Conservation (phyloP, 1,140 invertebrate genomes). For the Drosophila arawakana region DNA sequence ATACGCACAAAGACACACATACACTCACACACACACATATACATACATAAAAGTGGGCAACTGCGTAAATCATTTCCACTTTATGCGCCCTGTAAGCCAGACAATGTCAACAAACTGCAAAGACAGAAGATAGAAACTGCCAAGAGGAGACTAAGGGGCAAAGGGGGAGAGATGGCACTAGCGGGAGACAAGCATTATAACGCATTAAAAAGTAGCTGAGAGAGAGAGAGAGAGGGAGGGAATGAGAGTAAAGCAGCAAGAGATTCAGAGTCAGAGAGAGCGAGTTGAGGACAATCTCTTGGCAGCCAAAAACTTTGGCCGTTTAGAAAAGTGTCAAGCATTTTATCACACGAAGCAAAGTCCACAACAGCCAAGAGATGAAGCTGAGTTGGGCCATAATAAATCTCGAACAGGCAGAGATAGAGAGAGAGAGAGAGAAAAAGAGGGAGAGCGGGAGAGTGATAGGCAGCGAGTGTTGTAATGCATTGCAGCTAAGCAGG, state of each 20-base stretch:
- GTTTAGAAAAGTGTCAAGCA: slow-evolving; percentile 83
- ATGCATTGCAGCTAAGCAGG: slow-evolving; percentile 69
- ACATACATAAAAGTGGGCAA: slow-evolving; percentile 48
- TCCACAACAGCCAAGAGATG: slow-evolving; percentile 49
- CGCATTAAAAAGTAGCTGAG: slow-evolving; percentile 69
- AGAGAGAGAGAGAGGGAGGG: slow-evolving; percentile 6
- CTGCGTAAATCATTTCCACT: slow-evolving; percentile 81
- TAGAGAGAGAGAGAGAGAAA: neutral
- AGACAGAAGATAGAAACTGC: slow-evolving; percentile 32
- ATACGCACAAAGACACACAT: slow-evolving; percentile 21
- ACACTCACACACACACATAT: slow-evolving; percentile 22
- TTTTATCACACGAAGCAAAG: slow-evolving; percentile 71
- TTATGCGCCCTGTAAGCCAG: slow-evolving; percentile 78
- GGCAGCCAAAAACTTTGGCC: slow-evolving; percentile 78
- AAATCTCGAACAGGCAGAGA: slow-evolving; percentile 61
- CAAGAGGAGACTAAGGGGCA: neutral
- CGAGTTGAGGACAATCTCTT: slow-evolving; percentile 61
- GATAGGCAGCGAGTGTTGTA: slow-evolving; percentile 19
- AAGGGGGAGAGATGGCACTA: neutral
- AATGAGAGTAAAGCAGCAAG: neutral
- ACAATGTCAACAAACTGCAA: slow-evolving; percentile 80
- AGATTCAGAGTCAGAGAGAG: slow-evolving; percentile 8
- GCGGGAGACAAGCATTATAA: slow-evolving; percentile 59
- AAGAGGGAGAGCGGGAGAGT: neutral
- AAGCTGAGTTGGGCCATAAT: slow-evolving; percentile 47